Evolutionary conservation across 2,797 vertebrate species (phyloP), one percentile per base, ranked within the genome.

Genomic region (Pantherophis vulpinus): DNA sequence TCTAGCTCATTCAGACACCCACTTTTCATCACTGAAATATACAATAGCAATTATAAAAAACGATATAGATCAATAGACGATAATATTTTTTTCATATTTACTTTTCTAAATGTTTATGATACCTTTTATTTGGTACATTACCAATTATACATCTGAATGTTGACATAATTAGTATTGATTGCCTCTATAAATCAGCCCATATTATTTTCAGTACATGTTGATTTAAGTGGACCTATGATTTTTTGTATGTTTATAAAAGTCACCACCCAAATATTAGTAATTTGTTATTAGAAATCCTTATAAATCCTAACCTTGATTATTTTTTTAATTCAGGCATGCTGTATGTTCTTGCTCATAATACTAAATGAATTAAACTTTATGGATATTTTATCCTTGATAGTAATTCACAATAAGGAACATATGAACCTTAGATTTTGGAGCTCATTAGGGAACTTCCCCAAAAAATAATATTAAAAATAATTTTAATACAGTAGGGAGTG

Each of bases 331-430:
- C 63, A 32, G 55, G 61, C 0, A 37, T 87, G n/a, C 54, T 42
- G 18, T 51, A 58, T 74, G 25, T 23, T 37, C 27, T 47, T 89
- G 29, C 29, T 14, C 18, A 32, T 94, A 94, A 60, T 89, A 87
- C 95, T 94, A 91, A 92, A 32, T 94, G 94, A 11, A 91, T 61
- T 94, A 93, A 95, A 93, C 23, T 89, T 56, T 54, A 16, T 37
- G 47, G 51, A 23, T 74, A 5, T 37, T 13, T 18, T 51, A 23
- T 66, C 29, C 18, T 56, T n/a, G 7, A 4, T n/a, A 66, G 47
- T 56, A 27, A 54, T 54, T 90, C 61, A 90, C 74, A 90, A 11
- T 90, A 32, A 74, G 51, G 54, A 51, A 55, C 3, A 54, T 74
- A 54, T 37, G n/a, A 55, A 63, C 6, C 55, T 54, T 90, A 32